Base-by-base conservation (phyloP, 2,888 invertebrate species). In the Phymatocera aterrima region DNA sequence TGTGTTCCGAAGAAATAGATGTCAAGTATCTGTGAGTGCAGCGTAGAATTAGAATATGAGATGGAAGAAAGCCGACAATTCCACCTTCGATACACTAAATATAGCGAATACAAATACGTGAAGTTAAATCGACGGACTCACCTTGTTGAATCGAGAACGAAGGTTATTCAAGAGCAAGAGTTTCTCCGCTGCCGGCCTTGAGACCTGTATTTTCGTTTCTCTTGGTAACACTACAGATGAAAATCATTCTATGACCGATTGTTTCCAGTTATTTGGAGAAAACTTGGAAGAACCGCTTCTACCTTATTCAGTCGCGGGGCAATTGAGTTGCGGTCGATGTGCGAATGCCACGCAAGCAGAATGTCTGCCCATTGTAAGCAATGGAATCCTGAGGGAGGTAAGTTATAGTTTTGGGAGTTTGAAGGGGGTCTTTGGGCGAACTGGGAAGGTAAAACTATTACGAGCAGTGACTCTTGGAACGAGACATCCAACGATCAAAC, bases 311-410 rank as follows among this genome's bases (percentile, higher is more conserved):
- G 48, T 64, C 64, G 64, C 24, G 46, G 43, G 68, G 46, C 72
- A 46, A 70, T 70, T 72, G 78, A 78, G 78, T 78, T 21, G 75
- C 78, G 57, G 72, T 78, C 78, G 78, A 78, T 78, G 74, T 57
- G 70, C 70, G 60, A 72, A 37, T 78, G 78, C 78, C 70, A 43
- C 78, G 78, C 78, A 54, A 78, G 78, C 78, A 78, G 60, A 78
- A 78, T 78, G 78, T 40, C 74, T 46, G 70, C 60, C 57, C 74
- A 78, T 78, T 78, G 57, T 78, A 74, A 78, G 78, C 78, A 72
- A 72, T 72, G 74, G 74, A 78, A 78, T 74, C 78, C 60, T 70
- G 72, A 46, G 48, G 70, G 78, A 61, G 78, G 74, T 78, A 74
- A 78, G 78, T 78, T 74, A 78, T 78, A 74, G 78, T 74, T 46